phyloP scores from a whole-genome alignment of 2,113 vertebrate genomes.

The Macrotis lagotis region DNA sequence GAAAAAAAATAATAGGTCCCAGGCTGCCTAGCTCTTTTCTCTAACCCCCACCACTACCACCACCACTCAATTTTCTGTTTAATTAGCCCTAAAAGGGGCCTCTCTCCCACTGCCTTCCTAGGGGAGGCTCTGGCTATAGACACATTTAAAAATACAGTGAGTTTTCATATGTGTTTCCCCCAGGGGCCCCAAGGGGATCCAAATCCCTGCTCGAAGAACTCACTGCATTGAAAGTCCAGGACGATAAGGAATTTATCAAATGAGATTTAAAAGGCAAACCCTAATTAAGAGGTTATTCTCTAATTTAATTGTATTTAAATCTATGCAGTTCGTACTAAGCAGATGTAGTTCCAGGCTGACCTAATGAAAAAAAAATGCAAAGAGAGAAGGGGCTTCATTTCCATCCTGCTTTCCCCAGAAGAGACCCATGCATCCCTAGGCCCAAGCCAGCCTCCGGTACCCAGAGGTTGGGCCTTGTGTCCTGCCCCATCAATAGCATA shows the following conservation, averaged over 20 bases:
- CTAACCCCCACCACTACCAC: background rate
- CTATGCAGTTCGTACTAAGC: constrained; percentile 29
- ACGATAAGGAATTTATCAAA: constrained; percentile 52
- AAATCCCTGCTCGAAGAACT: background rate
- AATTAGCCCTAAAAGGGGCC: constrained; percentile 81
- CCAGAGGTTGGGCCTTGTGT: background rate
- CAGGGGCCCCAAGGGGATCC: constrained; percentile 9
- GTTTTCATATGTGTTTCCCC: constrained; percentile 48
- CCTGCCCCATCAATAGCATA: background rate
- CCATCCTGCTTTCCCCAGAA: accelerated
- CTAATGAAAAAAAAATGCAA: constrained; percentile 62
- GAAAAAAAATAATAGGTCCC: constrained; percentile 31
- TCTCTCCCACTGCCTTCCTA: constrained; percentile 59
- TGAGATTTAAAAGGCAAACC: constrained; percentile 53
- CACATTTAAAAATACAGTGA: constrained; percentile 38
- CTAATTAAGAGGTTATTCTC: constrained; percentile 49
- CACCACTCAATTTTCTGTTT: constrained; percentile 68
- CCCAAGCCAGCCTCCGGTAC: too few relatives aligned
- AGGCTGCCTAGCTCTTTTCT: background rate
- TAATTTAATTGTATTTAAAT: constrained; percentile 31
- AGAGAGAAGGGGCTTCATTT: accelerated
- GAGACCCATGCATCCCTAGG: background rate
- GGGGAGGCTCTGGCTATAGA: constrained; percentile 50
- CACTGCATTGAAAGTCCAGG: constrained; percentile 52
- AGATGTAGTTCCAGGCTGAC: constrained; percentile 47